Evolutionary conservation across 1,140 invertebrate genomes (phyloP), one percentile per base, ranked within the genome.

Genomic region (Hylaeus volcanicus): DNA sequence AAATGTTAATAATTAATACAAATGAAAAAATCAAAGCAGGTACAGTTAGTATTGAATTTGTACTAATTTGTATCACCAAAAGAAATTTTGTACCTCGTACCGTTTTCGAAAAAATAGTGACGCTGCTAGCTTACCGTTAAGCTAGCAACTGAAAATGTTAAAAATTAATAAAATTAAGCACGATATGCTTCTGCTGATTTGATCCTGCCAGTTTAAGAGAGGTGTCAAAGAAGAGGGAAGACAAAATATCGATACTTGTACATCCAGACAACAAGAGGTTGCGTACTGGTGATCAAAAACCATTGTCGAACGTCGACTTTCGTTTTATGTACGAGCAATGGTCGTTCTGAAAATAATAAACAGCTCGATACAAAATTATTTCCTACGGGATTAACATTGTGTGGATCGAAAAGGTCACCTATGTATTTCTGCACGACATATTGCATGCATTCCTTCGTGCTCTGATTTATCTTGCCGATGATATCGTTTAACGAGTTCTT

Each of bases 391-490:
- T 51, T 8, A n/a, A 37, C 12, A 6, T 8, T 5, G 43, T 45
- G 43, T 45, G 5, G 3, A 51, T 9, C 51, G 37, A 53, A n/a
- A 51, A 70, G 1, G 63, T 92, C 93, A 98, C 97, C 98, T 87
- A 99, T 98, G 92, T 99, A 99, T 93, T 99, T 99, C 91, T 99
- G 98, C 41, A 98, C 97, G 58, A 99, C 97, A 91, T 97, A 98
- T 94, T 97, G 96, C 83, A 95, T 95, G 89, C 97, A 92, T 91
- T 92, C 94, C 75, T 93, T 94, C 5, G 93, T 90, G 15, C 94
- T 96, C 96, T 96, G 93, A 90, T 95, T 96, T 43, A 96, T 94
- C 81, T 95, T 96, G 66, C 95, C 95, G 79, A 98, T 92, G 65
- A 99, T 98, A 86, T 97, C 97, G 81, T 97, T 96, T 11, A 99